phyloP scores from a whole-genome alignment of 2,888 invertebrate genomes.

The Thymelicus sylvestris region DNA sequence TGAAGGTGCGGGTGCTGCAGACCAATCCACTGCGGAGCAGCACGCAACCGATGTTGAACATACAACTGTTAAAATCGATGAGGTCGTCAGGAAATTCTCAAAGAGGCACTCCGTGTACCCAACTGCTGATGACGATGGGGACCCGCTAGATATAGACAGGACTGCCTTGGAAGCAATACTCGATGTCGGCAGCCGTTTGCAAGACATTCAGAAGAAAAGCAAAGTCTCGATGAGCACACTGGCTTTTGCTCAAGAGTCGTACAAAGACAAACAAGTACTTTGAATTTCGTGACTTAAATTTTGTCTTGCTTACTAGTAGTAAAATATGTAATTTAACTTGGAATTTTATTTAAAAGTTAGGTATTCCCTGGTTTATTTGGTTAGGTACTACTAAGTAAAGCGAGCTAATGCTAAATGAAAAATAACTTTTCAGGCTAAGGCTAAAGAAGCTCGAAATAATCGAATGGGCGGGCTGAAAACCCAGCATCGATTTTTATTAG shows the following conservation, averaged over 20 bases:
- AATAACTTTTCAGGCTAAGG: slow-evolving; percentile 80
- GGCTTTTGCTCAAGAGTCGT: slow-evolving; percentile 72
- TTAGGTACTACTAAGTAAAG: neutral
- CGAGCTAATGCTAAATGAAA: neutral
- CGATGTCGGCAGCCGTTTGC: slow-evolving; percentile 68
- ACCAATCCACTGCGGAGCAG: slow-evolving; percentile 39
- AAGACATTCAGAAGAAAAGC: slow-evolving; percentile 70
- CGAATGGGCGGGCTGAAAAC: slow-evolving; percentile 74
- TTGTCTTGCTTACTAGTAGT: slow-evolving; percentile 50
- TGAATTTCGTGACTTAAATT: slow-evolving; percentile 51
- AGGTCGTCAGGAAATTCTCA: slow-evolving; percentile 48
- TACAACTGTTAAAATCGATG: slow-evolving; percentile 54
- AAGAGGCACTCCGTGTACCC: slow-evolving; percentile 50
- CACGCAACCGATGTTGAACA: slow-evolving; percentile 52
- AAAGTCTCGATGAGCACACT: slow-evolving; percentile 73
- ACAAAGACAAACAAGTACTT: slow-evolving; percentile 82
- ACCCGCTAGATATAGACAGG: slow-evolving; percentile 61
- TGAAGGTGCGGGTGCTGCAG: slow-evolving; percentile 13
- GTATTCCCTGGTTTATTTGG: neutral
- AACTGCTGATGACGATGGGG: slow-evolving; percentile 40
- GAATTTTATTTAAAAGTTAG: slow-evolving; percentile 22
- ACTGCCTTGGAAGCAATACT: slow-evolving; percentile 74
- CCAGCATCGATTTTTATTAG: slow-evolving; percentile 87
- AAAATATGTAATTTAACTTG: slow-evolving; percentile 31
- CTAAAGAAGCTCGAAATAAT: slow-evolving; percentile 84